A percentile compares a stretch with the other conserved stretches of the same genome.
Conservation (phyloP, 1,140 invertebrate species). For the Bombus sibiricus region DNA sequence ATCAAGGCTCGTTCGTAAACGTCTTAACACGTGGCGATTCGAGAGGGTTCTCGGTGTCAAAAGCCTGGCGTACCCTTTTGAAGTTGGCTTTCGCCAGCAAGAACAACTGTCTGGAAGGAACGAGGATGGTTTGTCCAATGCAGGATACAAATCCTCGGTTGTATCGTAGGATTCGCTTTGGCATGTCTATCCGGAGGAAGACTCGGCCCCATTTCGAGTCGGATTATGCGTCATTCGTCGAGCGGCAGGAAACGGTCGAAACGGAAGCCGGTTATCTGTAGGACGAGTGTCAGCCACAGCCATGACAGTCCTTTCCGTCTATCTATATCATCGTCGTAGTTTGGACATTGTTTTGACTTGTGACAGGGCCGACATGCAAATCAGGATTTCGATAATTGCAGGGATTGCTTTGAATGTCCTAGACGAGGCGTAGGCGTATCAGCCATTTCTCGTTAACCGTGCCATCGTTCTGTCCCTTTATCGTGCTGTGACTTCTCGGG, state of each 20-base stretch:
- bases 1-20: too few relatives aligned
- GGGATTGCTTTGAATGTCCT: not conserved
- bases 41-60: not conserved
- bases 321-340: conserved; percentile 27
- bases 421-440: not conserved
- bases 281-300: conserved; percentile 45
- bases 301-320: conserved; percentile 54
- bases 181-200: conserved; percentile 48
- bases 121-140: not conserved
- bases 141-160: conserved; percentile 47
- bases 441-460: not conserved
- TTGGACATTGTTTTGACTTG: conserved; percentile 33
- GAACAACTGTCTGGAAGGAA: not conserved
- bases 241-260: conserved; percentile 47
- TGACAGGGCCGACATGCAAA: conserved; percentile 18
- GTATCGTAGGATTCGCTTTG: conserved; percentile 43
- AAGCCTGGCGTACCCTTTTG: not conserved
- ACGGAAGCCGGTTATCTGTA: conserved; percentile 59
- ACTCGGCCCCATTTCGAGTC: conserved; percentile 15
- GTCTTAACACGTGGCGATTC: not conserved
- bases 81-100: not conserved
- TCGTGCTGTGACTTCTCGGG: not conserved
- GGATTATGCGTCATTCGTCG: conserved; percentile 62
- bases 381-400: conserved; percentile 29
- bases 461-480: not conserved